A percentile compares a stretch with the other conserved stretches of the same genome.
phyloP scores from a whole-genome alignment of 2,113 vertebrate genomes.

The Oreochromis spilurus region DNA sequence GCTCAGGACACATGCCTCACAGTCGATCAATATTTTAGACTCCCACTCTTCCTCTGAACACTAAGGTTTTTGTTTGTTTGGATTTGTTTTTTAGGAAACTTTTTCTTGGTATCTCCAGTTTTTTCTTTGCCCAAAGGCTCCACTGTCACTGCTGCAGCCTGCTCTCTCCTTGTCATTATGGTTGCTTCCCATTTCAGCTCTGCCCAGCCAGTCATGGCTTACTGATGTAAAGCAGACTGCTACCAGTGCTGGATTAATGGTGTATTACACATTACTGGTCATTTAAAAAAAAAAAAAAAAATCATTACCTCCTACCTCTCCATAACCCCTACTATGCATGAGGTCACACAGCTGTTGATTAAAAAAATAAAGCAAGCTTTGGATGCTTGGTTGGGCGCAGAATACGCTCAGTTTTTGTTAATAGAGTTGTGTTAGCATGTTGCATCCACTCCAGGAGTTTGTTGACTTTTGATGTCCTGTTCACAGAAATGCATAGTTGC shows the following conservation, averaged over 20 bases:
- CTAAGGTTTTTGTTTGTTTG: neutral
- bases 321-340: neutral
- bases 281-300: neutral
- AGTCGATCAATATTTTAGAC: neutral
- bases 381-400: neutral
- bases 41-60: neutral
- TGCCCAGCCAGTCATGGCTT: neutral
- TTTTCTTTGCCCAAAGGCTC: neutral
- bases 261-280: neutral
- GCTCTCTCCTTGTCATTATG: neutral
- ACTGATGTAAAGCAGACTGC: neutral
- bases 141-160: neutral
- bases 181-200: neutral
- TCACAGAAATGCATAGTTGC: neutral
- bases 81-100: neutral
- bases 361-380: neutral
- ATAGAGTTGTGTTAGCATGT: neutral
- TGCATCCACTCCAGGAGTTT: neutral
- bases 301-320: no score
- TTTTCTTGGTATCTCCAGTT: neutral
- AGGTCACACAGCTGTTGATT: neutral
- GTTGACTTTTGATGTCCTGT: neutral
- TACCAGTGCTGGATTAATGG: neutral
- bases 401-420: neutral
- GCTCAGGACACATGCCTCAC: neutral